These are phyloP conservation scores for Gobio occitaniae DNA, from an alignment of 2,797 vertebrate genomes.

Conservation along the genomic window DNA sequence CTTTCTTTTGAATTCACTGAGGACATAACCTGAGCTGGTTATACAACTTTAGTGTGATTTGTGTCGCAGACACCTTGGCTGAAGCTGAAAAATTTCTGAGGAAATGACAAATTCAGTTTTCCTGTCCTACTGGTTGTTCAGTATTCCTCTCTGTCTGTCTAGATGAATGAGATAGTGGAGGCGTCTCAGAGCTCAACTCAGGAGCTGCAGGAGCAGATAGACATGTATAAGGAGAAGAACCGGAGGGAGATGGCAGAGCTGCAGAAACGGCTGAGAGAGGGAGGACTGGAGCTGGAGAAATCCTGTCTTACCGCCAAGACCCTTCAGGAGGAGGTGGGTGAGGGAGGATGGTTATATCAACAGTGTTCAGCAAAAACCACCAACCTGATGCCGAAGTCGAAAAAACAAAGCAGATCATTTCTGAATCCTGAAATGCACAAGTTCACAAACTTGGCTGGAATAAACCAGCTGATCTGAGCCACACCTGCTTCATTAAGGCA, in stretches of 20 bases:
- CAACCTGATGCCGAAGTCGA: background rate
- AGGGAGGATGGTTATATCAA: background rate
- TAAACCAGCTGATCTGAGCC: background rate
- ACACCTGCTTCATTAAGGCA: background rate
- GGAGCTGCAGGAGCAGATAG: constrained; percentile 93
- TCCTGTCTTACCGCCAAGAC: constrained; percentile 75
- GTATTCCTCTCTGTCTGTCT: background rate
- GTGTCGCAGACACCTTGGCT: background rate
- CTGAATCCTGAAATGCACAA: background rate
- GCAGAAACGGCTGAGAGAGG: constrained; percentile 89
- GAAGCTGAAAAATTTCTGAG: background rate
- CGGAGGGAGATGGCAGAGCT: constrained; percentile 86
- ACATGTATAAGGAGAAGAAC: constrained; percentile 93
- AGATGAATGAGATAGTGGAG: constrained; percentile 92
- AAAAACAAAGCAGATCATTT: background rate
- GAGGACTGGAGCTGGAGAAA: constrained; percentile 87
- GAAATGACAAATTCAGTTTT: background rate
- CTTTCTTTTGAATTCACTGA: background rate
- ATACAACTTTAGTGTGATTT: background rate
- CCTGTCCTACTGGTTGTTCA: background rate
- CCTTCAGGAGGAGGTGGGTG: constrained; percentile 89
- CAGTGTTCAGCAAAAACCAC: constrained; percentile 9
- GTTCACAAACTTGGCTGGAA: background rate
- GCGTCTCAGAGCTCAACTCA: constrained; percentile 85
- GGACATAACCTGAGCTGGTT: background rate